A percentile compares a stretch with the other conserved stretches of the same genome.
Conservation (phyloP, 2,113 vertebrate species). For the Stegastes partitus region DNA sequence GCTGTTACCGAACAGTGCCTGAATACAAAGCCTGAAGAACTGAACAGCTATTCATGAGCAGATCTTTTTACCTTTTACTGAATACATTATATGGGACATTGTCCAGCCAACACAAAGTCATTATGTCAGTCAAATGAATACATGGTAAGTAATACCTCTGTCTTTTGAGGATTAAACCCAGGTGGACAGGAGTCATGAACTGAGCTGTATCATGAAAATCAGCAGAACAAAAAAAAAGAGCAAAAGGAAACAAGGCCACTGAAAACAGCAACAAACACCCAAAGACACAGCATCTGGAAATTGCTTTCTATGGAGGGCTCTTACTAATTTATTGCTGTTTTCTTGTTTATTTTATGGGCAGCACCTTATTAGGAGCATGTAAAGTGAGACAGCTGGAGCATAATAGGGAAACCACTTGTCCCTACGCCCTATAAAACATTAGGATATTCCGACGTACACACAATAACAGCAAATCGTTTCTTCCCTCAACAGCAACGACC, state of each 20-base stretch:
- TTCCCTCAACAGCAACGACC: slow-evolving; percentile 18
- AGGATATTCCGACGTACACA: neutral
- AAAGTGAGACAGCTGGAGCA: neutral
- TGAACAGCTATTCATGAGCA: neutral
- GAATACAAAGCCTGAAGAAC: neutral
- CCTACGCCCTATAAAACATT: neutral
- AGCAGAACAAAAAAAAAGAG: slow-evolving; percentile 4
- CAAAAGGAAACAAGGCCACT: neutral
- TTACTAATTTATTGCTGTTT: slow-evolving; percentile 1
- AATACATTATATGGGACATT: slow-evolving; percentile 13
- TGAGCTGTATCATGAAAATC: slow-evolving; percentile 8
- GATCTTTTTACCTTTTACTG: neutral
- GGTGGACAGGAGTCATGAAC: neutral
- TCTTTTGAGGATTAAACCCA: slow-evolving; percentile 1
- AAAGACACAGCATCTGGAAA: neutral
- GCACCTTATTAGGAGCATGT: neutral
- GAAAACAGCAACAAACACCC: neutral
- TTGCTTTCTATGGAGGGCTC: neutral
- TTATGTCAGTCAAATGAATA: slow-evolving; percentile 11
- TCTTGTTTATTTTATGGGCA: neutral
- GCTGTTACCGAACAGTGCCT: neutral
- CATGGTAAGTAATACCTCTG: neutral
- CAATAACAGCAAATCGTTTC: neutral
- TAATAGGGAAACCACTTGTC: neutral
- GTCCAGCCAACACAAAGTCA: slow-evolving; percentile 6